Conservation (phyloP, 2,797 vertebrate genomes). For the Hirundo rustica region DNA sequence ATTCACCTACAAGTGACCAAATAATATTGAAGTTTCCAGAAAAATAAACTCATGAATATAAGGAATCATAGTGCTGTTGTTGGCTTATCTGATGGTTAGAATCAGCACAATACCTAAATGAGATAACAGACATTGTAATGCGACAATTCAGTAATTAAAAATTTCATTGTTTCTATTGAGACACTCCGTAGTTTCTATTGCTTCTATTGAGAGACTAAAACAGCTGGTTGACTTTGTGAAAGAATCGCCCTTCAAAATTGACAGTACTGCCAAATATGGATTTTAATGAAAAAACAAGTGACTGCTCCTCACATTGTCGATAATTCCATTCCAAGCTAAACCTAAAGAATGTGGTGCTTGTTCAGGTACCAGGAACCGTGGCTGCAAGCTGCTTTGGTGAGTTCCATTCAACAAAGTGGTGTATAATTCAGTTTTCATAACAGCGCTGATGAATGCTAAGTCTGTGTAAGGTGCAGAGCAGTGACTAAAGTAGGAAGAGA, state of each 20-base stretch:
- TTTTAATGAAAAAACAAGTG: neutral
- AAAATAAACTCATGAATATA: neutral
- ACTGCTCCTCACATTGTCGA: neutral
- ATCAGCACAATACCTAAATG: neutral
- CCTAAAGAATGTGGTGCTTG: neutral
- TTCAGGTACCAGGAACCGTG: neutral
- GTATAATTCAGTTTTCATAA: neutral
- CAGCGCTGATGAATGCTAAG: neutral
- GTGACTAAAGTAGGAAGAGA: neutral
- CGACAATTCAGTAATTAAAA: neutral
- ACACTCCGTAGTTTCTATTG: neutral
- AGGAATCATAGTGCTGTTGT: neutral
- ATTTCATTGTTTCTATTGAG: neutral
- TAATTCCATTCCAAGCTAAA: neutral
- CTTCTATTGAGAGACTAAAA: neutral
- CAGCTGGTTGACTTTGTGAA: neutral
- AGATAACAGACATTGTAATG: neutral
- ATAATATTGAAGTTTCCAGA: neutral
- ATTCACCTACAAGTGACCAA: neutral
- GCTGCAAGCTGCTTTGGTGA: neutral
- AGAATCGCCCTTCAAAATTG: neutral
- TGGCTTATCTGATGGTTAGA: neutral
- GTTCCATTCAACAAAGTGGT: neutral
- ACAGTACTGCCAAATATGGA: neutral
- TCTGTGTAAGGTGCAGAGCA: neutral